phyloP scores from a whole-genome alignment of 2,888 invertebrate genomes.

The Chorisops tibialis region DNA sequence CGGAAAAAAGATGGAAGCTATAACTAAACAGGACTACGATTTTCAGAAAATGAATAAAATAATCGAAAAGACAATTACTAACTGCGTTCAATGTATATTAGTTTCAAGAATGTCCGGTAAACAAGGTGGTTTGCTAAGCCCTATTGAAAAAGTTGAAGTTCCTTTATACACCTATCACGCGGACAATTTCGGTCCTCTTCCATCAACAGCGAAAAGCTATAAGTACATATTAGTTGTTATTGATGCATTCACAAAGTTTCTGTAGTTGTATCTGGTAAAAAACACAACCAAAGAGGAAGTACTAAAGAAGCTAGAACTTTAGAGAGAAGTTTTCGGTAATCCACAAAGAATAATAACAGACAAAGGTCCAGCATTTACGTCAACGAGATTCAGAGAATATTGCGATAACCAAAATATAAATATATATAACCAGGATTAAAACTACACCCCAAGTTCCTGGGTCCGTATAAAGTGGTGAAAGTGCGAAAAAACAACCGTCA shows the following conservation, averaged over 20 bases:
- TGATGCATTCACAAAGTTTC: constrained; percentile 43
- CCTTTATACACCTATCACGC: background rate
- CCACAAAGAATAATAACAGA: constrained; percentile 43
- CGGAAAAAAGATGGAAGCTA: constrained; percentile 34
- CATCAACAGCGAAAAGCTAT: constrained; percentile 30
- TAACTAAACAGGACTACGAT: constrained; percentile 31
- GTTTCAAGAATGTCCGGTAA: constrained; percentile 37
- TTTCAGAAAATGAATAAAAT: background rate
- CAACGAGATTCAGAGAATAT: constrained; percentile 35
- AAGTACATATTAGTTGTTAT: constrained; percentile 42
- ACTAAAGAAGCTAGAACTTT: constrained; percentile 37
- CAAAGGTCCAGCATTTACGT: constrained; percentile 43
- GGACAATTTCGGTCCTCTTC: background rate
- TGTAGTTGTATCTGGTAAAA: constrained; percentile 42
- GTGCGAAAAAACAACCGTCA: background rate
- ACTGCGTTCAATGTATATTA: constrained; percentile 27
- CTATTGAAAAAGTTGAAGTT: constrained; percentile 14
- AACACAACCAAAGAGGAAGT: constrained; percentile 38
- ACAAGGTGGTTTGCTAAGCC: constrained; percentile 35
- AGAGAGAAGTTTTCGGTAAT: constrained; percentile 42
- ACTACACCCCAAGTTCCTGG: background rate
- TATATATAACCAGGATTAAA: background rate
- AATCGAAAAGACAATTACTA: background rate
- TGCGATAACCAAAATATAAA: too few relatives aligned
- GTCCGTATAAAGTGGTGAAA: background rate